Evolutionary conservation across 2,113 vertebrate species (phyloP).

Genomic region (Passer montanus): DNA sequence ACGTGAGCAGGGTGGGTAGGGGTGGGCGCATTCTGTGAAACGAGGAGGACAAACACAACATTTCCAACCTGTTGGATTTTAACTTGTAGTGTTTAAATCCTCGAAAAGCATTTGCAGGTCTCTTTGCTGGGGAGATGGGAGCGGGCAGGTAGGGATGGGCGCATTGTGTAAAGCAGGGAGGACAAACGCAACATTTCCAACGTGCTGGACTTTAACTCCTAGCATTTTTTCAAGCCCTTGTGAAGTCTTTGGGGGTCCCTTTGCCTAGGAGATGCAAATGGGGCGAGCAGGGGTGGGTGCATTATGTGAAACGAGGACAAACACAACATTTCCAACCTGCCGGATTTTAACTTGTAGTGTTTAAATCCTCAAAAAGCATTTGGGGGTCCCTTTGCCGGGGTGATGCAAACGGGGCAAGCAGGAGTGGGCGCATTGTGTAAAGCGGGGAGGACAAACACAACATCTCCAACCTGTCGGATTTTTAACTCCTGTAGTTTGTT

Average conservation of each 20-base stretch:
- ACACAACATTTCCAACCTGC: neutral
- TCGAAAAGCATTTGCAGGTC: too few relatives aligned
- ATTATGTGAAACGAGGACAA: neutral
- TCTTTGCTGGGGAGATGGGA: too few relatives aligned
- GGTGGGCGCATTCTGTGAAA: too few relatives aligned
- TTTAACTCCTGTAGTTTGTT: too few relatives aligned
- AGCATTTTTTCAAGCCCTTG: fast-evolving
- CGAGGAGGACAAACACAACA: too few relatives aligned
- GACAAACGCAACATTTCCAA: neutral
- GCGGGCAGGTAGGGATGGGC: too few relatives aligned
- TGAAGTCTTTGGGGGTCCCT: neutral
- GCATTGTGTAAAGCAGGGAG: neutral
- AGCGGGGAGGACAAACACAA: too few relatives aligned
- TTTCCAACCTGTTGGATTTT: too few relatives aligned
- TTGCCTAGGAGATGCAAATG: fast-evolving
- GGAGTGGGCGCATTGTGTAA: too few relatives aligned
- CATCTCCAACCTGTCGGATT: neutral
- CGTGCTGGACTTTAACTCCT: neutral
- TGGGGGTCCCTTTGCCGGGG: neutral
- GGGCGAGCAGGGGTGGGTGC: too few relatives aligned
- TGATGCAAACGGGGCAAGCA: neutral
- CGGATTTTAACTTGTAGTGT: fast-evolving
- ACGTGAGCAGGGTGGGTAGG: too few relatives aligned
- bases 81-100: too few relatives aligned
- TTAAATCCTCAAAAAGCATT: neutral